Evolutionary conservation across 2,888 invertebrate genomes (phyloP).

Genomic region (Drosophila silvestris): DNA sequence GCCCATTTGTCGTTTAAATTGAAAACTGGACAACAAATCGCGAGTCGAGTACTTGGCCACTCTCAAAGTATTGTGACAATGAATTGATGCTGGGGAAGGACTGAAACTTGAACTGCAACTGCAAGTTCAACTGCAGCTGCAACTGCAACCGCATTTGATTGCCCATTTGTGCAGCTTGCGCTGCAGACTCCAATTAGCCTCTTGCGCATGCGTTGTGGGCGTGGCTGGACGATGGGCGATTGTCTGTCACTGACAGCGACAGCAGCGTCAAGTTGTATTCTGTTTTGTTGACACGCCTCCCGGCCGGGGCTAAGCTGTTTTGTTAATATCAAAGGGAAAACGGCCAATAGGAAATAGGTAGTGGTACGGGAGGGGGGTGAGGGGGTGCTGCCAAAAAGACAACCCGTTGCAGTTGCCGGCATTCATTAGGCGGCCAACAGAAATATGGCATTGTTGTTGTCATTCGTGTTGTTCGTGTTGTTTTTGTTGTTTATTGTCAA

Average conservation of each 20-base stretch:
- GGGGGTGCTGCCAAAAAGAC: not conserved
- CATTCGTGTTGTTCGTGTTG: not conserved
- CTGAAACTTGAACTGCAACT: not conserved
- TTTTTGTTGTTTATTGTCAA: constrained; percentile 14
- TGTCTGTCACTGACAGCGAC: constrained; percentile 24
- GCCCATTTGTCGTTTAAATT: constrained; percentile 11
- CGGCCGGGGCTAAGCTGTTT: constrained; percentile 22
- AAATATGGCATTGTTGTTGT: constrained; percentile 3
- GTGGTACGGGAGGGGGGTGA: not conserved
- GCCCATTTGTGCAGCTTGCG: constrained; percentile 7
- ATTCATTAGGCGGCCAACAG: constrained; percentile 14
- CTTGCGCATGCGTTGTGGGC: constrained; percentile 69
- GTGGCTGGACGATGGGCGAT: constrained; percentile 8
- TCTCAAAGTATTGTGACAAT: not conserved
- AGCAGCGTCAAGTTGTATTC: constrained; percentile 24
- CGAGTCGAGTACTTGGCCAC: not conserved
- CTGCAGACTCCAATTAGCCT: constrained; percentile 46
- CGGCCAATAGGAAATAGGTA: not conserved
- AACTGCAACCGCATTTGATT: constrained; percentile 9
- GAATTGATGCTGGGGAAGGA: not conserved
- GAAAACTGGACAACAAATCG: constrained; percentile 7
- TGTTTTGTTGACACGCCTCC: constrained; percentile 41
- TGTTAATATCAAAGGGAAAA: constrained; percentile 27
- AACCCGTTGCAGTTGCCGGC: constrained; percentile 10
- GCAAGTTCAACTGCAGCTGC: not conserved